A percentile compares a stretch with the other conserved stretches of the same genome.
Evolutionary conservation across 2,888 invertebrate genomes (phyloP).

Genomic region (Campopleginae sp.): DNA sequence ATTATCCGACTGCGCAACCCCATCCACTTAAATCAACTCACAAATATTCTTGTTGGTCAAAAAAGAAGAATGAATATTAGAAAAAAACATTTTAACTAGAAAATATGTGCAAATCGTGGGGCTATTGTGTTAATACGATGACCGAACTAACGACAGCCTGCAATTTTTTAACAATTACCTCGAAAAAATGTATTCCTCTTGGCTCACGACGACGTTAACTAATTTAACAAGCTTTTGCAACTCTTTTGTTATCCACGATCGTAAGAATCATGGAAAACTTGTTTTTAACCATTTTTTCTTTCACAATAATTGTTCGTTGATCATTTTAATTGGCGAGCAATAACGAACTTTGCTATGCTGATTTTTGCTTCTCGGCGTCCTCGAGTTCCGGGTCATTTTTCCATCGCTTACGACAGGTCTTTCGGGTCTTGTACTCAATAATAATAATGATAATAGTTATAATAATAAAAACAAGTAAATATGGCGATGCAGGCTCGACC

Average conservation of each 20-base stretch:
- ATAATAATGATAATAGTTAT: not conserved
- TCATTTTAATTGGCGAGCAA: not conserved
- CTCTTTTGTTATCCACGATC: not conserved
- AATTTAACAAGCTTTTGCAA: not conserved
- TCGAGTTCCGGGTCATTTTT: not conserved
- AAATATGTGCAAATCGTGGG: not conserved
- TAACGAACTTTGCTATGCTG: not conserved
- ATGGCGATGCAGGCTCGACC: constrained; percentile 35
- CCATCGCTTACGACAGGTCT: constrained; percentile 37
- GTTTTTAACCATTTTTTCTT: not conserved
- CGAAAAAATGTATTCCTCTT: not conserved
- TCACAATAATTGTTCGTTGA: not conserved
- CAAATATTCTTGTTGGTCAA: not conserved
- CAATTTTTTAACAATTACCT: constrained; percentile 30
- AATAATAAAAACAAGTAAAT: constrained; percentile 4
- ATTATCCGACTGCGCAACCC: not conserved
- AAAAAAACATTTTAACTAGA: not conserved
- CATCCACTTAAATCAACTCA: not conserved
- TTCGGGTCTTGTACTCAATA: not conserved
- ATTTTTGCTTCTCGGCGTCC: not conserved
- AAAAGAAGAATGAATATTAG: not conserved
- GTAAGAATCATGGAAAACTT: not conserved
- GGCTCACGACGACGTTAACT: not conserved
- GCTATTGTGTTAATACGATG: constrained; percentile 43
- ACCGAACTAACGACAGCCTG: constrained; percentile 22